These are phyloP conservation scores for Nicator chloris DNA, from an alignment of 2,113 vertebrate species.

Conservation along the genomic window DNA sequence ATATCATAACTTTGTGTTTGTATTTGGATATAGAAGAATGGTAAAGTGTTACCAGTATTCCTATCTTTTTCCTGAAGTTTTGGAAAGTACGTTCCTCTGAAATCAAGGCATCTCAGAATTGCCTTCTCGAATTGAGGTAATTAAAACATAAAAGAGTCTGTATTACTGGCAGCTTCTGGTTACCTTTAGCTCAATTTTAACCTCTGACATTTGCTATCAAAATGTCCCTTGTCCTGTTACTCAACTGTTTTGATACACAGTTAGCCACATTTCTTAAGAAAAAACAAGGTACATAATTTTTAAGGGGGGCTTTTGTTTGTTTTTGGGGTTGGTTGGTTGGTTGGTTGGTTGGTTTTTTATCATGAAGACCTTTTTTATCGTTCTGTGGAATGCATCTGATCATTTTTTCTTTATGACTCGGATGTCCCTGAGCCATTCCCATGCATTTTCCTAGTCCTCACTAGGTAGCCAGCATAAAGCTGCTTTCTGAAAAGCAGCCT, in stretches of 20 bases:
- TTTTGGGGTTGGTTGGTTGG: no score
- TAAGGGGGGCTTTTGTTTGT: not conserved
- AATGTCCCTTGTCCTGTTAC: not conserved
- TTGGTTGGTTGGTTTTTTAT: no score
- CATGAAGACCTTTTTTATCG: fast-evolving
- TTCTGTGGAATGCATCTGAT: not conserved
- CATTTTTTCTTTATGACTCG: not conserved
- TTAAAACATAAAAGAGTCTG: not conserved
- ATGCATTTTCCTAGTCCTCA: not conserved
- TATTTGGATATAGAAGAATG: not conserved
- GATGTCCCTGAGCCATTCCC: not conserved
- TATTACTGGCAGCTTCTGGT: not conserved
- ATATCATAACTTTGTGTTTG: not conserved
- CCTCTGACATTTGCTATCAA: not conserved
- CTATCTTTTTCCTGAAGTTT: not conserved
- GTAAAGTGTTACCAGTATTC: not conserved
- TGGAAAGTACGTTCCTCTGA: not conserved
- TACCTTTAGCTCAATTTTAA: not conserved
- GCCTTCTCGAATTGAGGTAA: not conserved
- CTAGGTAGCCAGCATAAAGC: not conserved
- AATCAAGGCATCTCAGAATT: not conserved
- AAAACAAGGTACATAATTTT: not conserved
- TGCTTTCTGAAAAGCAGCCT: not conserved
- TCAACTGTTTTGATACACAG: not conserved
- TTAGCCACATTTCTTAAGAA: not conserved